Conservation (phyloP, 2,888 invertebrate species). For the Dysmachus trigonus region DNA sequence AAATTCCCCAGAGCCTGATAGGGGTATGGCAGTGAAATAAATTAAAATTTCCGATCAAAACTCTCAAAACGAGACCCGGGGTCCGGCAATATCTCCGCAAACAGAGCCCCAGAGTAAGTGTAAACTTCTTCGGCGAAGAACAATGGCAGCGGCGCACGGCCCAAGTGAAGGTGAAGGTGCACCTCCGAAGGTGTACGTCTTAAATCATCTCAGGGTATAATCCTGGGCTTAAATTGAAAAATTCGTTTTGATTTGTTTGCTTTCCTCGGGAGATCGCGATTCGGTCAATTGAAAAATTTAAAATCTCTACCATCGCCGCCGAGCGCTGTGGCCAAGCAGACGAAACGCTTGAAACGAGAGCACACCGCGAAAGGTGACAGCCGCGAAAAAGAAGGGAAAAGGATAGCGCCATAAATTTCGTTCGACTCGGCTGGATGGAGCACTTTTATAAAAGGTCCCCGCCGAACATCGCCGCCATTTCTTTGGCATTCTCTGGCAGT, state of each 20-base stretch:
- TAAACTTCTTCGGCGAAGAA: neutral
- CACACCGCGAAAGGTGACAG: neutral
- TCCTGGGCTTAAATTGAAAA: neutral
- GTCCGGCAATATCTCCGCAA: neutral
- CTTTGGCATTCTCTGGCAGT: neutral
- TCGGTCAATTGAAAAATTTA: neutral
- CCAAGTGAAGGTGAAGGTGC: neutral
- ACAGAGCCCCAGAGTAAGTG: neutral
- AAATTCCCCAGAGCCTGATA: neutral
- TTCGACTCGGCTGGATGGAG: neutral
- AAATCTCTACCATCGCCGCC: no score
- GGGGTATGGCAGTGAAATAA: constrained; percentile 27
- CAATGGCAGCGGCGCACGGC: neutral
- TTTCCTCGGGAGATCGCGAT: neutral
- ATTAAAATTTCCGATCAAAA: constrained; percentile 27
- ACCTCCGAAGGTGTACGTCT: neutral
- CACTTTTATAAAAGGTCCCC: neutral
- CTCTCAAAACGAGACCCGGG: neutral
- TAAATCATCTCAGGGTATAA: neutral
- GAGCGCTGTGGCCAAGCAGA: neutral
- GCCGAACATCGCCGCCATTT: neutral
- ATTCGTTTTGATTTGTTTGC: neutral
- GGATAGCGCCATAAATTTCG: neutral
- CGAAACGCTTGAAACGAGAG: neutral
- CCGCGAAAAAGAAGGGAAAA: neutral